Evolutionary conservation across 2,113 vertebrate genomes (phyloP).

Genomic region (Pontoporia blainvillei): DNA sequence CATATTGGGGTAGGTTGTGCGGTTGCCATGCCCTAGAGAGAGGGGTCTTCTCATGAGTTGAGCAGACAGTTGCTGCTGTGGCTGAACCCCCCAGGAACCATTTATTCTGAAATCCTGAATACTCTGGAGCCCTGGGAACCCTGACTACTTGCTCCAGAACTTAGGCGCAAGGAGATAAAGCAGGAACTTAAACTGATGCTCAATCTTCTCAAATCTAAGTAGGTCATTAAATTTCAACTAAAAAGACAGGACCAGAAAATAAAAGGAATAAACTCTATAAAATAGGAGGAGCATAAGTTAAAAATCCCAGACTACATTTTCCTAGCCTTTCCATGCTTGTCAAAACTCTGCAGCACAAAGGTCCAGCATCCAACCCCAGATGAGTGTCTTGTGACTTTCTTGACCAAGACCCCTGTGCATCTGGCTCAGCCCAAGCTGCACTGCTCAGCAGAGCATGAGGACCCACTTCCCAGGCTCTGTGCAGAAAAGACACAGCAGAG

Average conservation of each 20-base stretch:
- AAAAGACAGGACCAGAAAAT: not conserved
- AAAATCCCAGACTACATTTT: not conserved
- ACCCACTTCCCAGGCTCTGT: not conserved
- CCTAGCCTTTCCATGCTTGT: not conserved
- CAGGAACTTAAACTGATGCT: not conserved
- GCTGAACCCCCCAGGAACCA: not conserved
- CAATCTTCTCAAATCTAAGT: not conserved
- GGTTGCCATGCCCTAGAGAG: not conserved
- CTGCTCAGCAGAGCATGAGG: not conserved
- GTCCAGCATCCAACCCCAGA: not conserved
- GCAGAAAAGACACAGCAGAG: not conserved
- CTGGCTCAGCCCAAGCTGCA: not conserved
- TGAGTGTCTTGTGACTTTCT: no score
- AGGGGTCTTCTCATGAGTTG: not conserved
- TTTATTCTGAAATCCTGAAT: not conserved
- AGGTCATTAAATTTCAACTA: not conserved
- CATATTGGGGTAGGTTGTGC: not conserved
- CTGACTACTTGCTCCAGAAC: not conserved
- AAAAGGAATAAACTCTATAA: not conserved
- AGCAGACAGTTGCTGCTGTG: not conserved
- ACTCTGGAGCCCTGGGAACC: not conserved
- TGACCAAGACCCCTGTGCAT: not conserved
- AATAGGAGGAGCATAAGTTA: not conserved
- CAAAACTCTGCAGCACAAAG: not conserved
- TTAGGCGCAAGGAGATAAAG: not conserved